Conservation (phyloP, 1,140 invertebrate species). For the Formica exsecta region DNA sequence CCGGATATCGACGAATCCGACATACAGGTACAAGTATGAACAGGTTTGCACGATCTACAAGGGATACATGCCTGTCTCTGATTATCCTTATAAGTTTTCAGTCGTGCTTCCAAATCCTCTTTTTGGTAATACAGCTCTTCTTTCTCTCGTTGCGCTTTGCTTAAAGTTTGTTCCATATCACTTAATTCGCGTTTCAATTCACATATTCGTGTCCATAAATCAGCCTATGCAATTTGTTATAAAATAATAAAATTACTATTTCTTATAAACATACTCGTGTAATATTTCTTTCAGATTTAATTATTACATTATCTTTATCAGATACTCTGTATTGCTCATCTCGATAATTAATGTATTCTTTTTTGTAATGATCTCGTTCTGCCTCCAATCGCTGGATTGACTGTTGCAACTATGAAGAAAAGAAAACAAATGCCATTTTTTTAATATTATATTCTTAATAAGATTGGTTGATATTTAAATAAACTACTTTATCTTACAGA, state of each 20-base stretch:
- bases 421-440: slow-evolving; percentile 32
- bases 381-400: slow-evolving; percentile 81
- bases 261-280: slow-evolving; percentile 77
- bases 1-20: slow-evolving; percentile 42
- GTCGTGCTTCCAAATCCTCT: slow-evolving; percentile 81
- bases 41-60: slow-evolving; percentile 73
- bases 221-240: slow-evolving; percentile 36
- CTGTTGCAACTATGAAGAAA: slow-evolving; percentile 75
- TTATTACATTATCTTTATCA: slow-evolving; percentile 82
- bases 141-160: slow-evolving; percentile 84
- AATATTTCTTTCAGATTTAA: slow-evolving; percentile 69
- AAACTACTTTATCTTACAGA: slow-evolving; percentile 60
- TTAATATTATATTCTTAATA: slow-evolving; percentile 12
- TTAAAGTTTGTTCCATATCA: slow-evolving; percentile 84
- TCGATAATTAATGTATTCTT: slow-evolving; percentile 85
- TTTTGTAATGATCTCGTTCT: slow-evolving; percentile 87
- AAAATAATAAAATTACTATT: slow-evolving; percentile 48
- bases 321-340: slow-evolving; percentile 82
- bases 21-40: slow-evolving; percentile 63
- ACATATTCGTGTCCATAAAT: slow-evolving; percentile 82
- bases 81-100: slow-evolving; percentile 78
- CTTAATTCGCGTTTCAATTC: slow-evolving; percentile 82
- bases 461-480: neutral
- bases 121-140: slow-evolving; percentile 84
- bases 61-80: slow-evolving; percentile 70